phyloP scores from a whole-genome alignment of 1,140 invertebrate species.

The Caenorhabditis remanei region DNA sequence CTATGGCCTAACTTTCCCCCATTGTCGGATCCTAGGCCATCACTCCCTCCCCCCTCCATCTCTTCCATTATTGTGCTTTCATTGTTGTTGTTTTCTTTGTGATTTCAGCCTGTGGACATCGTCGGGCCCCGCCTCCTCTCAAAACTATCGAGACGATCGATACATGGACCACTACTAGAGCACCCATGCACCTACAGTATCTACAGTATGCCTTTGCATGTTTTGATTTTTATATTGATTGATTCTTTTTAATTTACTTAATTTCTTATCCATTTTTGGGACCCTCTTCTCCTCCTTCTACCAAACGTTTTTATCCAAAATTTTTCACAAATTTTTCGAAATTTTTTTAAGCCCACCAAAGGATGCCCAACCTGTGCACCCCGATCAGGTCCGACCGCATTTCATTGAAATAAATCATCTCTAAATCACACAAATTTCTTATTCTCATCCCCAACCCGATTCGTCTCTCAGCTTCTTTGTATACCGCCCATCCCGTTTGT shows the following conservation, averaged over 20 bases:
- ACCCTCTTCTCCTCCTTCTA: not conserved
- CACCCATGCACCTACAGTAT: not conserved
- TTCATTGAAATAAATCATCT: constrained; percentile 40
- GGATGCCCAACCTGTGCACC: not conserved
- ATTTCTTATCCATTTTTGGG: not conserved
- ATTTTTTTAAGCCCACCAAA: not conserved
- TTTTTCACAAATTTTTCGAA: not conserved
- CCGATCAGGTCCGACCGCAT: constrained; percentile 8
- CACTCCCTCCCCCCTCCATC: no score
- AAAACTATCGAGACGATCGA: not conserved
- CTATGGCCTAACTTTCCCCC: no score
- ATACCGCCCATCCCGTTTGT: not conserved
- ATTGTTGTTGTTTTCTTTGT: constrained; percentile 13
- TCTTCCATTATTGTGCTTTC: not conserved
- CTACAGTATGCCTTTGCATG: constrained; percentile 1
- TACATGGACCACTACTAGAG: constrained; percentile 50
- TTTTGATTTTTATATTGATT: not conserved
- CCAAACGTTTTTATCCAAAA: not conserved
- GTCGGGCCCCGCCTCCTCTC: not conserved
- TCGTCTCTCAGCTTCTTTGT: not conserved
- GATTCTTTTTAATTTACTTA: not conserved
- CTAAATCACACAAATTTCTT: not conserved
- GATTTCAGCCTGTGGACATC: constrained; percentile 29
- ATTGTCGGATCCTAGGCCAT: not conserved
- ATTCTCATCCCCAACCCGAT: not conserved